These are phyloP conservation scores for Diarsia mendica DNA, from an alignment of 2,888 invertebrate genomes.

Conservation along the genomic window DNA sequence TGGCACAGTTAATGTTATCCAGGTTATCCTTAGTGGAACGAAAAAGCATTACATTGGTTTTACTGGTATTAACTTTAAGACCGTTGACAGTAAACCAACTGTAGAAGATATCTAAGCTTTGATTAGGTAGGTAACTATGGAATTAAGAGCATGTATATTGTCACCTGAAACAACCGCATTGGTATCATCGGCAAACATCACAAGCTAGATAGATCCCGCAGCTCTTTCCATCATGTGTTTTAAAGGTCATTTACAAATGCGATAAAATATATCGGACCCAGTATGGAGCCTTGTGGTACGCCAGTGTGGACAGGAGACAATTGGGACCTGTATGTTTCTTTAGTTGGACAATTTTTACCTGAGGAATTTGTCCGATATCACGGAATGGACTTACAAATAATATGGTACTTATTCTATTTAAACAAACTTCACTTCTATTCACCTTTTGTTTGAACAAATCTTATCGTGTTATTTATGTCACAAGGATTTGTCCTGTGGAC, in stretches of 20 bases:
- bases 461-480: background rate
- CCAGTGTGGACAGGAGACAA: background rate
- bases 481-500: constrained; percentile 30
- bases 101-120: constrained; percentile 4
- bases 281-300: constrained; percentile 23
- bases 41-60: constrained; percentile 26
- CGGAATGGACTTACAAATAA: no score
- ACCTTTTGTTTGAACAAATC: background rate
- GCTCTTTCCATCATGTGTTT: background rate
- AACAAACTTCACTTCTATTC: no score
- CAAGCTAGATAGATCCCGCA: background rate
- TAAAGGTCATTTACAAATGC: constrained; percentile 17
- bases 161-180: constrained; percentile 14
- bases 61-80: constrained; percentile 25
- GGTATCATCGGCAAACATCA: constrained; percentile 24
- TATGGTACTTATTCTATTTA: no score
- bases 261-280: constrained; percentile 20
- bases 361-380: no score
- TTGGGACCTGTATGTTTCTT: background rate
- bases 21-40: constrained; percentile 5
- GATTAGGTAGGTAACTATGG: no score
- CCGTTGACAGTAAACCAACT: constrained; percentile 18
- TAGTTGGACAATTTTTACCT: background rate
- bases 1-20: background rate
- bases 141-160: constrained; percentile 8